Evolutionary conservation across 2,797 vertebrate genomes (phyloP).

Genomic region (Coregonus suidteri): DNA sequence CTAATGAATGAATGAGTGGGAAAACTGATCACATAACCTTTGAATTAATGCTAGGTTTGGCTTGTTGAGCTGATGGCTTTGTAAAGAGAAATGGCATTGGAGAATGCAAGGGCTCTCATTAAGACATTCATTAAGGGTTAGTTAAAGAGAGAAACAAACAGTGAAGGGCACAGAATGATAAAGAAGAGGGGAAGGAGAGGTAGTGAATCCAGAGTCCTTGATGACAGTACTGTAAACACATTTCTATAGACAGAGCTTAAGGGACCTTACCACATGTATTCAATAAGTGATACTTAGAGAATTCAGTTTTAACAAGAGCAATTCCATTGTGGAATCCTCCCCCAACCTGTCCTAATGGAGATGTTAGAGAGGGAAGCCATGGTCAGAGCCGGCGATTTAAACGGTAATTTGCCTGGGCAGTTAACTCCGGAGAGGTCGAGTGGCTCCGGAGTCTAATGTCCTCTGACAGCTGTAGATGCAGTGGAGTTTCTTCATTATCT

Average conservation of each 20-base stretch:
- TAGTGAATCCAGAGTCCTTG: not conserved
- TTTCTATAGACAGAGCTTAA: not conserved
- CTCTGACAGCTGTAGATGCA: conserved; percentile 63
- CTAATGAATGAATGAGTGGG: not conserved
- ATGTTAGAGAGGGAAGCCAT: conserved; percentile 22
- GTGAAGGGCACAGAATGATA: too few relatives aligned
- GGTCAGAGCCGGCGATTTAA: conserved; percentile 24
- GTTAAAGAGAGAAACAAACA: too few relatives aligned
- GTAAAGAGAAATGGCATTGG: not conserved
- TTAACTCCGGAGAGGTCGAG: conserved; percentile 17
- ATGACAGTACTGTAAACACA: too few relatives aligned
- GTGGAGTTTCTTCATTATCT: conserved; percentile 52
- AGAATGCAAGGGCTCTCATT: too few relatives aligned
- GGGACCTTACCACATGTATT: conserved; percentile 9
- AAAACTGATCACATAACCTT: not conserved
- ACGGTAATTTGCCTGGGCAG: conserved; percentile 34
- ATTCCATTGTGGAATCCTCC: not conserved
- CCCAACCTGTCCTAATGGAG: conserved; percentile 16
- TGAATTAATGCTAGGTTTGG: not conserved
- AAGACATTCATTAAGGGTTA: too few relatives aligned
- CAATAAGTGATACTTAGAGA: conserved; percentile 9
- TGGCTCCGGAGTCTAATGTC: conserved; percentile 8
- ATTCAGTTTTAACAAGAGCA: conserved; percentile 14
- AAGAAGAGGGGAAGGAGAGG: too few relatives aligned
- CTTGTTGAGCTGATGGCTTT: not conserved